Evolutionary conservation across 2,113 vertebrate species (phyloP), one percentile per base, ranked within the genome.

Genomic region (Uria lomvia): DNA sequence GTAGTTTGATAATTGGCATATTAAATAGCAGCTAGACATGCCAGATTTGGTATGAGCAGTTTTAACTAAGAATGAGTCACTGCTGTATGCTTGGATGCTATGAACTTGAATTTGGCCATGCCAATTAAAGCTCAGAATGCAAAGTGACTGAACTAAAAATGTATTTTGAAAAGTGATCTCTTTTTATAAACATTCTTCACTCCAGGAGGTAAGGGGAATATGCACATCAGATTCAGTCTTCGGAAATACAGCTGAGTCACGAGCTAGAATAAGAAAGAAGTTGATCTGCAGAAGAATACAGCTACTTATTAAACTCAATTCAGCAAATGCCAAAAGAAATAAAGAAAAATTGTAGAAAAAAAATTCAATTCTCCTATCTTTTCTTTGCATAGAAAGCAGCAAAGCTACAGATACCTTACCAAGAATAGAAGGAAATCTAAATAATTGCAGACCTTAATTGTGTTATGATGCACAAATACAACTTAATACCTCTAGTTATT

Each of bases 241-340:
- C 74, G 71, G 76, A 91, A 93, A 92, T 88, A 81, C 47, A 96
- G 88, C 90, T 91, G 92, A 94, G 60, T 97, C 97, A 96, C 89
- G 40, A 87, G 56, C 65, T 72, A 62, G 75, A 92, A 70, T 15
- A 75, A 76, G 52, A 18, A 68, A 85, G 55, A 93, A 72, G 50
- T 5, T 40, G 11, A 66, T 72, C 42, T 86, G 68, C 42, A 71
- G 67, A 93, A 79, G 24, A 90, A 72, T 34, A 74, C 15, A 68
- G 49, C 10, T 83, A 58, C 20, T 68, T 60, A 23, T 56, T 68
- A 74, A 86, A 80, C 4, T 36, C 34, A 79, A 36, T 50, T 86
- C 34, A 73, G 7, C 38, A 80, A 83, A 71, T 56, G 20, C 6
- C 32, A 88, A 52, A 15, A 80, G n/a, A 77, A 91, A 73, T 53